Evolutionary conservation across 2,797 vertebrate genomes (phyloP), one percentile per base, ranked within the genome.

Genomic region (Lepus townsendii): DNA sequence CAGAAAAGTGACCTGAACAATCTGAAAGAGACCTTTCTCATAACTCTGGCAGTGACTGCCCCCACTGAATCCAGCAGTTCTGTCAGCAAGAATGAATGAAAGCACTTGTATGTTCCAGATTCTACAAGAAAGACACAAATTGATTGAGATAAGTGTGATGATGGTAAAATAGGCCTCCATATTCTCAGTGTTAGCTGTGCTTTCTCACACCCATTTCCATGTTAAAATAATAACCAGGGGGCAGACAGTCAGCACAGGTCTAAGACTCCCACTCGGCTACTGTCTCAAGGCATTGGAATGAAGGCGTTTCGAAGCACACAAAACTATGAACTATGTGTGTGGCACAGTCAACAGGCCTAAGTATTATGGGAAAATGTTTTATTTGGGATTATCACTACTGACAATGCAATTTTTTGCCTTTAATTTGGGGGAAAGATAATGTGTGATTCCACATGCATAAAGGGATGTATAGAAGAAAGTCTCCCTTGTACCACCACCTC

Each of bases 351-450:
- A 95, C 17, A 87, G 32, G 19, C 9, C 26, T 87, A 24, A 60
- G 17, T 54, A 69, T 19, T 50, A 13, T 20, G 20, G 66, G 54
- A 27, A 72, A 90, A 85, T n/a, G 26, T 2, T 32, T 90, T 90
- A 72, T 65, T 73, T 38, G 6, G 26, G 52, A 35, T 85, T 79
- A 35, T 71, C 57, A 1, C 78, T 78, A 62, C 30, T 86, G 30
- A 52, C 50, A 47, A 54, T 76, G 24, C 7, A 19, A 38, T n/a
- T 91, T 91, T 76, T 87, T 62, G 13, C 82, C 91, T 88, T 84
- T 68, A 82, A 85, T 68, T 73, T 80, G 79, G 71, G 47, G 57
- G 54, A 80, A 83, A 88, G 3, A 50, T 88, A 35, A 11, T 52
- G 66, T 3, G 1, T 47, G 7, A 52, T 91, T 73, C 77, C 13